These are phyloP conservation scores for Lasioglossum baleicum DNA, from an alignment of 1,140 invertebrate species.

Conservation along the genomic window DNA sequence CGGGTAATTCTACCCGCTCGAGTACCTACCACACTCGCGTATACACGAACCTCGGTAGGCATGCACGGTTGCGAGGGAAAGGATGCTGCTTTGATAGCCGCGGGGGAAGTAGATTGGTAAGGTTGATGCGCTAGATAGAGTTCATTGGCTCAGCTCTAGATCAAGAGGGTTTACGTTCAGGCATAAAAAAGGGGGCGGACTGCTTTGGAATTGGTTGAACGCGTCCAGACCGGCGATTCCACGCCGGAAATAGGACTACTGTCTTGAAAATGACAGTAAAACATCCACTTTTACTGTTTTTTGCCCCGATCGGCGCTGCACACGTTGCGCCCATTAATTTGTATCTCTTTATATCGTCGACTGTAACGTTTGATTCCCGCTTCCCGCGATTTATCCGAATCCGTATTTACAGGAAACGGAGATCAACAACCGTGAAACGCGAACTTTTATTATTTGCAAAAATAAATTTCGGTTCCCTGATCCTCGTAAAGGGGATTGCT, in stretches of 20 bases:
- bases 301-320: not conserved
- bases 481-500: too few species aligned
- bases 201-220: conserved; percentile 63
- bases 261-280: conserved; percentile 42
- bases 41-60: conserved; percentile 40
- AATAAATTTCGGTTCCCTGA: not conserved
- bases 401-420: not conserved
- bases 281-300: not conserved
- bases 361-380: not conserved
- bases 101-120: conserved; percentile 74
- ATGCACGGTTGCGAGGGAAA: conserved; percentile 51
- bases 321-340: not conserved
- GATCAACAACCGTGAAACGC: not conserved
- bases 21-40: conserved; percentile 69
- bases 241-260: conserved; percentile 53
- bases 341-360: not conserved
- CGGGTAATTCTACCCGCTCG: conserved; percentile 75
- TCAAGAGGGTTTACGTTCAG: conserved; percentile 69
- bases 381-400: not conserved
- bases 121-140: conserved; percentile 71
- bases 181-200: conserved; percentile 66
- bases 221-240: conserved; percentile 53
- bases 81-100: conserved; percentile 74
- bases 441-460: not conserved
- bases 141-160: conserved; percentile 70